Base-by-base conservation (phyloP, 2,797 vertebrate species). In the Rhinatrema bivittatum region DNA sequence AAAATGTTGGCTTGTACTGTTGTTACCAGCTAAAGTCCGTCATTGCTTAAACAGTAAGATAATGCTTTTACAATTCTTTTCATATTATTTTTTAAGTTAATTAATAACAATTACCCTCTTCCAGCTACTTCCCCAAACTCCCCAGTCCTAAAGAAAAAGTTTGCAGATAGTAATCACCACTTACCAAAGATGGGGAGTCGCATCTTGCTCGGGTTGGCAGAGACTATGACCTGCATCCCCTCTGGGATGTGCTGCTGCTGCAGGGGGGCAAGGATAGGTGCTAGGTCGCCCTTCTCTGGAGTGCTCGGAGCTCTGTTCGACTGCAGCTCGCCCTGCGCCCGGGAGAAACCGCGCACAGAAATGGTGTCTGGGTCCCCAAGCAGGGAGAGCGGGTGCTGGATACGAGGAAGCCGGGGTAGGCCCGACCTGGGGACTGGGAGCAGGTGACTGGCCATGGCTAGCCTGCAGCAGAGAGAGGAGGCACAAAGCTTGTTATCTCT, bases 301-400 rank as follows among this genome's bases (percentile, higher is more conserved):
- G 52, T 32, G 9, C 31, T 44, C 16, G 31, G 32, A 46, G 12
- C 34, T 9, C 32, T 42, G 24, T 23, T 14, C 10, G 12, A 7
- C 3, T 16, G 21, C 6, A n/a, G 18, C 11, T 25, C 29, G 18
- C 32, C 32, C 2, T 1, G 34, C 16, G 26, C 25, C 19, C 46
- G 29, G 15, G 54, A 60, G 35, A 35, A 38, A 6, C 71, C 69
- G 9, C 52, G 50, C 4, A 68, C 52, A 3, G 43, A 51, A 29
- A 69, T 46, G 16, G 41, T 36, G 7, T 64, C 61, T 8, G 39
- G 53, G 21, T 48, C 42, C 25, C 54, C 54, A 5, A 62, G 46
- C 21, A 63, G 59, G 9, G 57, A 58, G 14, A 47, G 35, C 17
- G 63, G 65, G 23, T 55, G 69, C 24, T 42, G 57, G 37, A 70